These are phyloP conservation scores for Periparus ater DNA, from an alignment of 2,797 vertebrate genomes.

Conservation along the genomic window DNA sequence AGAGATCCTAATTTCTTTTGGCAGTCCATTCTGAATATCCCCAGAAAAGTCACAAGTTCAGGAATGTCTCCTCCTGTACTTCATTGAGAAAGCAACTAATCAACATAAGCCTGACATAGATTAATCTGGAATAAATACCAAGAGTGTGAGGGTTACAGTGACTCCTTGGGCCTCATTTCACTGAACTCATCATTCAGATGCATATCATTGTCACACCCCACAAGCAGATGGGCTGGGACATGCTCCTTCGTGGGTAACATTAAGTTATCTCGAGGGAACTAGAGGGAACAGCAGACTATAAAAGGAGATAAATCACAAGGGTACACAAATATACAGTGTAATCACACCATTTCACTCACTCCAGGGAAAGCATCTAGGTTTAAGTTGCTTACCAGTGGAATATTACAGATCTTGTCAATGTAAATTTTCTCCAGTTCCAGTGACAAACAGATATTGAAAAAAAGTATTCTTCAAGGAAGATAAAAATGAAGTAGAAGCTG, in stretches of 20 bases:
- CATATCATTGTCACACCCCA: not conserved
- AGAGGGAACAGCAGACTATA: not conserved
- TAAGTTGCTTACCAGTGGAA: conserved; percentile 15
- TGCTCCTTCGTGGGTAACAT: not conserved
- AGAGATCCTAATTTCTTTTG: not conserved
- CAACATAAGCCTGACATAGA: not conserved
- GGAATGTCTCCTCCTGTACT: not conserved
- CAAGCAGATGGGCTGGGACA: not conserved
- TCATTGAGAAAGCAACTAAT: not conserved
- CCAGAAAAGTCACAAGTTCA: not conserved
- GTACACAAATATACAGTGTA: conserved; percentile 36
- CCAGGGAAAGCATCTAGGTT: not conserved
- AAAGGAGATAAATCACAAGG: conserved; percentile 30
- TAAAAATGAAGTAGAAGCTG: conserved; percentile 12
- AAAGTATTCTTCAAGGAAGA: conserved; percentile 3
- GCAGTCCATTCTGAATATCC: not conserved
- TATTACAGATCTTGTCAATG: conserved; percentile 24
- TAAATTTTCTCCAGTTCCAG: conserved; percentile 17
- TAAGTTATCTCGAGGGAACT: conserved; percentile 32
- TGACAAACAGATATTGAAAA: not conserved
- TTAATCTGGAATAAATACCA: not conserved
- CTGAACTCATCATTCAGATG: not conserved
- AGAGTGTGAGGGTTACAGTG: not conserved
- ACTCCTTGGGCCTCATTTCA: not conserved
- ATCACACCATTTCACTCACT: conserved; percentile 5